Evolutionary conservation across 2,113 vertebrate species (phyloP), one percentile per base, ranked within the genome.

Genomic region (Varanus komodoensis): DNA sequence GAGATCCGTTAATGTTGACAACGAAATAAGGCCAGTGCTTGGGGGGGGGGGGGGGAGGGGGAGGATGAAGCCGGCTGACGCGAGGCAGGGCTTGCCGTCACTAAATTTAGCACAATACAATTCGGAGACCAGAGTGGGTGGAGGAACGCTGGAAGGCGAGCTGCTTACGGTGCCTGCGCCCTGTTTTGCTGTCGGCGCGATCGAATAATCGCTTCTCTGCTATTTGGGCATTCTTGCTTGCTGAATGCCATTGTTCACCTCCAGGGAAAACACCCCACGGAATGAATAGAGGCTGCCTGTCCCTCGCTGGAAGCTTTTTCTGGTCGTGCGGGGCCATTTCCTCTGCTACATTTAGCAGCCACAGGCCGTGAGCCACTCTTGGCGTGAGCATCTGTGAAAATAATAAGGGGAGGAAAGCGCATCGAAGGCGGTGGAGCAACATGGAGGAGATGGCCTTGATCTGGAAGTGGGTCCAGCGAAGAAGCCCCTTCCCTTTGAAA

Each of bases 211-310:
- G 67, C 67, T n/a, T 73, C n/a, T 44, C 29, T 9, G 87, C 64
- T 79, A 57, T 88, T 88, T 82, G 87, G 52, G 61, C 38, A 73
- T 29, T 54, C 86, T 79, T 50, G 67, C 32, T 19, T n/a, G 54
- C 27, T 21, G 50, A 71, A 82, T 88, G 32, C 77, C 87, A 89
- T 89, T 89, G 87, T 89, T 88, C 3, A 8, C 32, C 9, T 73
- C 67, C n/a, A 82, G 68, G 73, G 79, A 82, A 87, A 82, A 89
- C 79, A 82, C 79, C 79, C 79, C 50, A 9, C 34, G 34, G 67
- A 89, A 82, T 82, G 87, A 89, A 89, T 89, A 88, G 87, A 54
- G 48, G 19, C 48, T 71, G 6, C 29, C 1, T 23, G 48, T 25
- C 38, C 67, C 67, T 89, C 32, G 48, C 67, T 74, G 1, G 25